Evolutionary conservation across 2,888 invertebrate species (phyloP).

Genomic region (Charanyca ferruginea): DNA sequence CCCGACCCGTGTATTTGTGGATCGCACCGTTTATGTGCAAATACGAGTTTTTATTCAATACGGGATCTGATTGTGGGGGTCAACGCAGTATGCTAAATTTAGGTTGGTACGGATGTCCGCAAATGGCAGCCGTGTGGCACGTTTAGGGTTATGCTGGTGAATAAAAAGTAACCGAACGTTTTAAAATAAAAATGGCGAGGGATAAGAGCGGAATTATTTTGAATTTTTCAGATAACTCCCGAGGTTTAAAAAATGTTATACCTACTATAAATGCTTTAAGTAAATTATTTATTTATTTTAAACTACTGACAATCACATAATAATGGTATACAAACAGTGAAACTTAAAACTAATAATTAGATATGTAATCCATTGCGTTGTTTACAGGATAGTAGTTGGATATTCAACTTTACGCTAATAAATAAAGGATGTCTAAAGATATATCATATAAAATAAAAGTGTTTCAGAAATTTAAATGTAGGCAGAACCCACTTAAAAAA

Average conservation of each 20-base stretch:
- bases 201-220: constrained; percentile 35
- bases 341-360: no score
- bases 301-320: no score
- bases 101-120: constrained; percentile 41
- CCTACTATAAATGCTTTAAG: not conserved
- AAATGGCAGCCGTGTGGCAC: constrained; percentile 47
- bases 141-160: constrained; percentile 48
- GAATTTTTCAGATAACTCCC: constrained; percentile 7
- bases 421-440: no score
- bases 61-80: constrained; percentile 60
- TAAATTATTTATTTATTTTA: no score
- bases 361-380: no score
- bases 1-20: constrained; percentile 68
- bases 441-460: no score
- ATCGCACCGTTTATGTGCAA: constrained; percentile 72
- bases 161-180: constrained; percentile 54
- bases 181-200: constrained; percentile 46
- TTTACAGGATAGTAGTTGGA: no score
- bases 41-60: constrained; percentile 67
- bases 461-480: no score
- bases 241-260: constrained; percentile 11
- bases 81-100: constrained; percentile 59
- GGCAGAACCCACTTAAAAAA: no score
- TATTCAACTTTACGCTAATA: no score
- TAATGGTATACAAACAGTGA: no score